Conservation (phyloP, 2,888 invertebrate genomes). For the Polydesmus complanatus region DNA sequence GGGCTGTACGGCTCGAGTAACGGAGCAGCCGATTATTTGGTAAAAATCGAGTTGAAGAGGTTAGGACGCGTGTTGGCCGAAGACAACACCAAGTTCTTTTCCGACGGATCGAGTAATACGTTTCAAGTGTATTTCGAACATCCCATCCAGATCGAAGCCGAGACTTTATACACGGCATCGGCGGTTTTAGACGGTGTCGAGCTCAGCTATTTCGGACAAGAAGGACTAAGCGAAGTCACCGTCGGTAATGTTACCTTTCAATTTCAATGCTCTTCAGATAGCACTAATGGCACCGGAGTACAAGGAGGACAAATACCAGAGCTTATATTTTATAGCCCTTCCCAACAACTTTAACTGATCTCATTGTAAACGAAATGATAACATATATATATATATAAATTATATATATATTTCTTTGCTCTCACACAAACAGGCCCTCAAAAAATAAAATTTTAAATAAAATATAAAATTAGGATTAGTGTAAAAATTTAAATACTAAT, state of each 20-base stretch:
- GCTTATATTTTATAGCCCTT: slow-evolving; percentile 84
- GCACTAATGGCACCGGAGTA: slow-evolving; percentile 93
- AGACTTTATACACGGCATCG: slow-evolving; percentile 89
- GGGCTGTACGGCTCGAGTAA: slow-evolving; percentile 92
- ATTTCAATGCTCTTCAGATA: slow-evolving; percentile 93
- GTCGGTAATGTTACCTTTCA: slow-evolving; percentile 89
- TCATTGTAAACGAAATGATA: neutral
- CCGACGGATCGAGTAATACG: slow-evolving; percentile 90
- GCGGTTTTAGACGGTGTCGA: slow-evolving; percentile 86
- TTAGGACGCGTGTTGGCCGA: slow-evolving; percentile 74
- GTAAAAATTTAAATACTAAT: too few relatives aligned
- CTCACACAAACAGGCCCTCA: too few relatives aligned
- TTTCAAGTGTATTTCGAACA: slow-evolving; percentile 75
- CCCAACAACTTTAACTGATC: slow-evolving; percentile 33
- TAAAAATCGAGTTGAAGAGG: slow-evolving; percentile 83
- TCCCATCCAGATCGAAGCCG: slow-evolving; percentile 76
- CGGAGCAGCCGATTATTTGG: slow-evolving; percentile 87
- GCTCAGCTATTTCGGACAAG: slow-evolving; percentile 91
- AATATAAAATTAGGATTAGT: too few relatives aligned
- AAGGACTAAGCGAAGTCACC: slow-evolving; percentile 86
- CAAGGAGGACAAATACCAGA: slow-evolving; percentile 97
- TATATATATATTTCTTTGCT: too few relatives aligned
- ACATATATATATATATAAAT: too few relatives aligned
- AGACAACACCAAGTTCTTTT: slow-evolving; percentile 85
- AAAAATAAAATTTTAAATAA: too few relatives aligned